Base-by-base conservation (phyloP, 2,888 invertebrate species). In the Meteorus colon region DNA sequence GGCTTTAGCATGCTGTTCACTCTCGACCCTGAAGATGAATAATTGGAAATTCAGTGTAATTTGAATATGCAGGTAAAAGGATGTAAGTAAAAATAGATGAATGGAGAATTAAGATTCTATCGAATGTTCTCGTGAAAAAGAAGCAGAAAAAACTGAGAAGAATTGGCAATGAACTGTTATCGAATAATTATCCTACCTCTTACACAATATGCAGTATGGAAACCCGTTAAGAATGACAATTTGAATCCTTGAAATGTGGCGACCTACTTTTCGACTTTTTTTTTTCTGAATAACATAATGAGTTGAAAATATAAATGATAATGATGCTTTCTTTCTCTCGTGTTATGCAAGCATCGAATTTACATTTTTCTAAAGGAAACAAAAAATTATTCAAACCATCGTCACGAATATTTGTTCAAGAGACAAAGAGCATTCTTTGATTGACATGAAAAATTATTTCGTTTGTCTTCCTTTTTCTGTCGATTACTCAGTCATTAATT, bases 251-350 rank as follows among this genome's bases (percentile, higher is more conserved):
- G 48, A 59, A 73, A 51, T 37, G 34, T 37, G 37, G 66, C 55
- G 66, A 73, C 66, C 66, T 37, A 66, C 55, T 66, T 67, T 27
- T n/a, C 5, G 19, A 8, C 19, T 55, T 24, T 48, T 55, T 55
- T 55, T 19, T 55, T 55, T 55, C n/a, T 66, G 37, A 55, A 59
- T 55, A 67, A n/a, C 31, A 34, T 73, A 37, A 65, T n/a, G 55
- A 55, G 24, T 73, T 66, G 27, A 59, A 73, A 73, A 66, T 66
- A 73, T 19, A 59, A 59, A 66, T 73, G 34, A 65, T 48, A 37
- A 37, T 65, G 19, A 37, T 72, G 16, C 34, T 66, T 65, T 55
- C 16, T 60, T 62, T 72, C 10, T 60, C 51, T 63, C 31, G 19
- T 51, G 10, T 63, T 63, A 48, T 63, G 19, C 27, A 60, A 34